Percentiles rank a stretch among this genome's conserved stretches.
Evolutionary conservation across 2,888 invertebrate species (phyloP).

Genomic region (Eudasyphora cyanicolor): DNA sequence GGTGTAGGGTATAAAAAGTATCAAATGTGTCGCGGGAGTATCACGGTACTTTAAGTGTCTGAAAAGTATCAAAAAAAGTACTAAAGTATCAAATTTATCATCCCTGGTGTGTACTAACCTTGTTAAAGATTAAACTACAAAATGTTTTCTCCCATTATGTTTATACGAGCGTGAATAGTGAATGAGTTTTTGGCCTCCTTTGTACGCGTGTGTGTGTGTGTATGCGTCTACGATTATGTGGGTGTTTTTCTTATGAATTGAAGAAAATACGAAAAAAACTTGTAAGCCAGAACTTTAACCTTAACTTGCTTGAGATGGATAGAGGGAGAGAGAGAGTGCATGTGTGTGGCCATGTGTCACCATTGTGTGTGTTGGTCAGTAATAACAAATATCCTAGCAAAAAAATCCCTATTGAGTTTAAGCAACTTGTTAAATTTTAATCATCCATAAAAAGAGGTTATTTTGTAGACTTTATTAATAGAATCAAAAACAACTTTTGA

Average conservation of each 20-base stretch:
- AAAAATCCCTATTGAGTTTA: slow-evolving; percentile 1
- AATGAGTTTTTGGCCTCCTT: slow-evolving; percentile 1
- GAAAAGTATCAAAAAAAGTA: too few species aligned
- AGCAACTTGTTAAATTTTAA: slow-evolving; percentile 44
- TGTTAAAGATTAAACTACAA: slow-evolving; percentile 37
- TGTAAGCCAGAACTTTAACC: slow-evolving; percentile 38
- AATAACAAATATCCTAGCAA: neutral
- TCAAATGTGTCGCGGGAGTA: too few species aligned
- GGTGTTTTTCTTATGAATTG: neutral
- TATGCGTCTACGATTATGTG: neutral
- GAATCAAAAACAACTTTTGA: neutral
- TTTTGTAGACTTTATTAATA: neutral
- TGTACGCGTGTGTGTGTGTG: neutral
- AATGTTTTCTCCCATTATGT: slow-evolving; percentile 11
- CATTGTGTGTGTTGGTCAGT: slow-evolving; percentile 4
- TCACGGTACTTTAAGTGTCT: too few species aligned
- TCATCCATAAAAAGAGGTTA: slow-evolving; percentile 40
- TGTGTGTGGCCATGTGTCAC: too few species aligned
- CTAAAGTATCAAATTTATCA: too few species aligned
- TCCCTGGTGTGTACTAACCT: slow-evolving; percentile 33
- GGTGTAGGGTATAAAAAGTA: too few species aligned
- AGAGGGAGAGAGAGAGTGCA: neutral
- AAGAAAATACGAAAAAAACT: slow-evolving; percentile 8
- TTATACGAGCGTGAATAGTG: slow-evolving; percentile 2
- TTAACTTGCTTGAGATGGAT: neutral